A percentile compares a stretch with the other conserved stretches of the same genome.
Evolutionary conservation across 1,140 invertebrate genomes (phyloP).

Genomic region (Papilio machaon): DNA sequence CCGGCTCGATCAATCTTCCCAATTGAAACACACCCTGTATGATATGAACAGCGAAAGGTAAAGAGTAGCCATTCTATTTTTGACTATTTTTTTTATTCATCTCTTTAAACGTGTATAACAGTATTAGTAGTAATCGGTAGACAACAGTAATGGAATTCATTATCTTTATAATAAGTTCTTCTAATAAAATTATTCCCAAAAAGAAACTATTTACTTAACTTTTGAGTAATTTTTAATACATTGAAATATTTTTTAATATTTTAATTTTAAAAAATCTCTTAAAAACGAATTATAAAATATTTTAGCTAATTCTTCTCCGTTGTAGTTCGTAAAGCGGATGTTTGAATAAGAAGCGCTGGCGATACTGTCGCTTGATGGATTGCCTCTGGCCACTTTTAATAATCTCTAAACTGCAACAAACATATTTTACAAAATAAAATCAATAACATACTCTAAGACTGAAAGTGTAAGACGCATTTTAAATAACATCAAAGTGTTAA

Average conservation of each 20-base stretch:
- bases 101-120: neutral
- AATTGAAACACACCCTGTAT: conserved; percentile 59
- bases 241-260: no score
- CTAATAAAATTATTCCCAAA: no score
- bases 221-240: no score
- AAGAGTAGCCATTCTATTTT: conserved; percentile 42
- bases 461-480: conserved; percentile 32
- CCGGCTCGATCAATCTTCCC: conserved; percentile 66
- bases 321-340: conserved; percentile 50
- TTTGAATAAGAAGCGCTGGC: conserved; percentile 66
- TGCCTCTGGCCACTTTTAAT: conserved; percentile 72
- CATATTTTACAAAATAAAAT: conserved; percentile 29
- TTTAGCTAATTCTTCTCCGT: neutral
- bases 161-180: no score
- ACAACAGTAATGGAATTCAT: no score
- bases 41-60: conserved; percentile 43
- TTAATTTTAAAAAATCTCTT: no score
- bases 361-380: conserved; percentile 72
- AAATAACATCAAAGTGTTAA: neutral
- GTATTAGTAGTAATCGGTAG: neutral
- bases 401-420: conserved; percentile 46
- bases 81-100: neutral
- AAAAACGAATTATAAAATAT: neutral
- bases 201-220: no score
- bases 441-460: conserved; percentile 37